phyloP scores from a whole-genome alignment of 35 echinoderm and acorn worm genomes.

The Heliocidaris tuberculata region DNA sequence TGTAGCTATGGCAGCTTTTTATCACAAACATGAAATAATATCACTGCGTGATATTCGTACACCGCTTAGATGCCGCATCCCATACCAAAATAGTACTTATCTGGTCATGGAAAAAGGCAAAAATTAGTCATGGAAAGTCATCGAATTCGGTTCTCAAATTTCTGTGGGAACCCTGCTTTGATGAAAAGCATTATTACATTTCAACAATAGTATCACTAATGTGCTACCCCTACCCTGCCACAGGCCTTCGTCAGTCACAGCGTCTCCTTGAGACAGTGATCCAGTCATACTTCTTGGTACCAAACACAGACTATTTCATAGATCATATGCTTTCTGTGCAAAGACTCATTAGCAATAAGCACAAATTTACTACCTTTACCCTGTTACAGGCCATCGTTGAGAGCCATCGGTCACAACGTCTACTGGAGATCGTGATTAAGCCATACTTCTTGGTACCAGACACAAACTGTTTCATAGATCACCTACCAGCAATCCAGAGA shows the following conservation, averaged over 20 bases:
- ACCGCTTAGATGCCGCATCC: too few species aligned
- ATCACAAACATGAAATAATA: too few species aligned
- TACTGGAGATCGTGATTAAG: constrained; percentile 71
- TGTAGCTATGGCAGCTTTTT: too few species aligned
- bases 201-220: too few species aligned
- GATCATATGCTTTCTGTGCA: constrained; percentile 64
- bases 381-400: constrained; percentile 78
- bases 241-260: constrained; percentile 84
- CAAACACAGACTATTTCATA: constrained; percentile 97
- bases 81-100: too few species aligned
- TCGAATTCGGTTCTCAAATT: too few species aligned
- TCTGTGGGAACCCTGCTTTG: too few species aligned
- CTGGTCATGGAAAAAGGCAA: too few species aligned
- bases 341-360: too few species aligned
- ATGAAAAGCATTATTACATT: too few species aligned
- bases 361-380: background rate
- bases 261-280: constrained; percentile 72
- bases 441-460: constrained; percentile 84
- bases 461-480: constrained; percentile 98
- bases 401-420: constrained; percentile 71
- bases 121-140: too few species aligned
- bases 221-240: background rate
- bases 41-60: too few species aligned
- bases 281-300: constrained; percentile 64
- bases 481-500: constrained; percentile 67